A percentile compares a stretch with the other conserved stretches of the same genome.
Evolutionary conservation across 2,113 vertebrate genomes (phyloP).

Genomic region (Heterotilapia buettikoferi): DNA sequence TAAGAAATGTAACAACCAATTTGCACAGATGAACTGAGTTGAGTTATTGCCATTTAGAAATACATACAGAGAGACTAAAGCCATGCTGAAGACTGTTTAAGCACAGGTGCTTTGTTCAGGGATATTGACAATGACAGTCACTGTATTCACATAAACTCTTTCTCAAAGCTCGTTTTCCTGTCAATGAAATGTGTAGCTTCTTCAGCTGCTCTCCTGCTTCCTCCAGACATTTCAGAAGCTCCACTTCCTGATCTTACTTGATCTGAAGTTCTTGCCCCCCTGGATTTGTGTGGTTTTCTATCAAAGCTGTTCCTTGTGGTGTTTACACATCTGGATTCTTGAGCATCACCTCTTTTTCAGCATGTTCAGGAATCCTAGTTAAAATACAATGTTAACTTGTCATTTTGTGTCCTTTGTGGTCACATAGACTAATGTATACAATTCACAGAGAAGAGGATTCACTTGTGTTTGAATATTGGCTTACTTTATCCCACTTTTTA

Average conservation of each 20-base stretch:
- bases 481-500: background rate
- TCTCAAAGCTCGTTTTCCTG: fast-evolving
- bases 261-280: background rate
- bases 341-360: background rate
- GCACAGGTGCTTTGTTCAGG: background rate
- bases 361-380: background rate
- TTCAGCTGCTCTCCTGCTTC: background rate
- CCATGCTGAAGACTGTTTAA: fast-evolving
- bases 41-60: background rate
- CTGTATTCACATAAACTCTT: fast-evolving
- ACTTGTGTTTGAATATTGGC: background rate
- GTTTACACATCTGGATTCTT: background rate
- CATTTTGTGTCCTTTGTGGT: background rate
- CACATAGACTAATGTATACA: fast-evolving
- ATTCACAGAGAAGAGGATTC: background rate
- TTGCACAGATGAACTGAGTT: background rate
- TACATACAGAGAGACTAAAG: fast-evolving
- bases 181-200: background rate
- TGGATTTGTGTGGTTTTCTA: fast-evolving
- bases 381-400: background rate
- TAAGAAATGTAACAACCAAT: background rate
- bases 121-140: background rate
- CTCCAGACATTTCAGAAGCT: background rate
- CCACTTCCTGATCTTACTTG: background rate
- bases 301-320: background rate